These are phyloP conservation scores for Andrena chrysosceles DNA, from an alignment of 2,888 invertebrate species.

Conservation along the genomic window DNA sequence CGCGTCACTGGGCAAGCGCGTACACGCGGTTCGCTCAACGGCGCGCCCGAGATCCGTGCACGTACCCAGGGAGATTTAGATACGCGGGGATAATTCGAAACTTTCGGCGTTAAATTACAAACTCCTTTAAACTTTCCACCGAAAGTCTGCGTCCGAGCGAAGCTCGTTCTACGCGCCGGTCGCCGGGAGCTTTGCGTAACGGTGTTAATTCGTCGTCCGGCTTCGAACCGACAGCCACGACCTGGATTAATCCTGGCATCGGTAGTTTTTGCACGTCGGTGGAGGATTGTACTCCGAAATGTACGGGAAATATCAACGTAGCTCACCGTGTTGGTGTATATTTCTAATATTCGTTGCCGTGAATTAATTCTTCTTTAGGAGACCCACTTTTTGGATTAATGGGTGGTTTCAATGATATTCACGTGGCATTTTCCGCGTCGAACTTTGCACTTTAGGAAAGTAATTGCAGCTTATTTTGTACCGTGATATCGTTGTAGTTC, in stretches of 20 bases:
- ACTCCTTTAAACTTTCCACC: constrained; percentile 21
- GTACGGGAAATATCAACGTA: constrained; percentile 9
- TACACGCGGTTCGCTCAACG: not conserved
- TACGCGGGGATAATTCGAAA: constrained; percentile 26
- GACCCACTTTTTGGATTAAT: not conserved
- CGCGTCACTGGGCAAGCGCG: not conserved
- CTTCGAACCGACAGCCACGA: constrained; percentile 34
- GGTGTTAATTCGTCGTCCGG: constrained; percentile 63
- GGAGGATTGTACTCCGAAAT: not conserved
- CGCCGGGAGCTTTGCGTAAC: constrained; percentile 59
- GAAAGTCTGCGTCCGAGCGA: constrained; percentile 27
- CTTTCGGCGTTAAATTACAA: constrained; percentile 29
- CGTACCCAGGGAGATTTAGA: constrained; percentile 11
- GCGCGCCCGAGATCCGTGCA: not conserved
- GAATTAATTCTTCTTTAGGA: not conserved
- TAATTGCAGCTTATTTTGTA: not conserved
- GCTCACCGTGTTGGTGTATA: not conserved
- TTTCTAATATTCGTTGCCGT: not conserved
- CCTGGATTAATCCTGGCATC: constrained; percentile 59
- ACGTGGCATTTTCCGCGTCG: not conserved
- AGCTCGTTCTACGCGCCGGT: constrained; percentile 36
- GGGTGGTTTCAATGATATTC: not conserved
- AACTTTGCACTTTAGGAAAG: not conserved
- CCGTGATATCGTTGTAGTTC: not conserved
- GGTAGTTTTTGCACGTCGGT: constrained; percentile 44